A percentile compares a stretch with the other conserved stretches of the same genome.
These are phyloP conservation scores for Choristoneura rosaceana DNA, from an alignment of 2,888 invertebrate genomes.

Conservation along the genomic window DNA sequence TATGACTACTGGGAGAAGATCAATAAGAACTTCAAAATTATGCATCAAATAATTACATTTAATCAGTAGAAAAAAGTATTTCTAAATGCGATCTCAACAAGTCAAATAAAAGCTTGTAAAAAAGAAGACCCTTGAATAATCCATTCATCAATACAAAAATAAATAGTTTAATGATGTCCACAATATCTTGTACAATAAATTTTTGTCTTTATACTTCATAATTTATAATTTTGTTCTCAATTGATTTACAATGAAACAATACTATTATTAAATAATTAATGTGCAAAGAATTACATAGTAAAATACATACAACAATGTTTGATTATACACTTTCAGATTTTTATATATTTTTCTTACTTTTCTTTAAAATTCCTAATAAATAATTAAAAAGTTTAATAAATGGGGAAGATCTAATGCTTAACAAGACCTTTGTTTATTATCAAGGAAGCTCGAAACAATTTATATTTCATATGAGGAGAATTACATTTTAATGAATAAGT, in stretches of 20 bases:
- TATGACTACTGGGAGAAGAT: conserved; percentile 38
- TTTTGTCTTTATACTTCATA: neutral
- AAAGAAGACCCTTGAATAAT: neutral
- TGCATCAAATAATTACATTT: conserved; percentile 17
- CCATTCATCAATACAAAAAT: conserved; percentile 1
- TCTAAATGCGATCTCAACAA: neutral
- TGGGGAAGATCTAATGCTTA: conserved; percentile 47
- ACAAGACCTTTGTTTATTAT: conserved; percentile 27
- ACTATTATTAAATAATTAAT: neutral
- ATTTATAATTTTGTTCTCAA: conserved; percentile 6
- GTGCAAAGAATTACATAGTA: conserved; percentile 19
- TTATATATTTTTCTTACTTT: neutral
- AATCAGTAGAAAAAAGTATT: conserved; percentile 4
- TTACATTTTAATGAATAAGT: conserved; percentile 1
- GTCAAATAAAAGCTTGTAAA: no score
- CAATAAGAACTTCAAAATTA: conserved; percentile 30
- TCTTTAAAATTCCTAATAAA: conserved; percentile 14
- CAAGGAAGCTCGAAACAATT: conserved; percentile 35
- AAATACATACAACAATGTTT: conserved; percentile 8
- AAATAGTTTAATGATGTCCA: neutral
- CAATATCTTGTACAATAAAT: neutral
- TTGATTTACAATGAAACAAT: conserved; percentile 7
- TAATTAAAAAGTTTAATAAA: conserved; percentile 14
- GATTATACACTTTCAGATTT: neutral
- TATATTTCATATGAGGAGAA: conserved; percentile 9